Evolutionary conservation across 1,140 invertebrate species (phyloP).

Genomic region (Pogonomyrmex barbatus): DNA sequence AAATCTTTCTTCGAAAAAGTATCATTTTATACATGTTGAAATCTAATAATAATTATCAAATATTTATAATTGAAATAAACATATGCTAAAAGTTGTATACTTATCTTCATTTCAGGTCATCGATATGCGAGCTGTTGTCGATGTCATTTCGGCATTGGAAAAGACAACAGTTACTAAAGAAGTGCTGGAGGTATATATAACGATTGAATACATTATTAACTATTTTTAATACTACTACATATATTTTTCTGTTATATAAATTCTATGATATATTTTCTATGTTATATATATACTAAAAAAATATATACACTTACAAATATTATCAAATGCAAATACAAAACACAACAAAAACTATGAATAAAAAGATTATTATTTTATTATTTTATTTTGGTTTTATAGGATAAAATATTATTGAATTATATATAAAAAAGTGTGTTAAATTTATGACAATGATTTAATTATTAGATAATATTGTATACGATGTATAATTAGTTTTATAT

Average conservation of each 20-base stretch:
- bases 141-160: conserved; percentile 96
- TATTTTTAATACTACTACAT: background rate
- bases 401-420: background rate
- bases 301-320: no score
- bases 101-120: conserved; percentile 91
- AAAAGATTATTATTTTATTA: conserved; percentile 11
- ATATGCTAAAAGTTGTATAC: conserved; percentile 1
- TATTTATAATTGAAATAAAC: background rate
- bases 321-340: background rate
- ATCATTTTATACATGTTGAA: background rate
- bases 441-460: background rate
- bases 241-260: no score
- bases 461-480: background rate
- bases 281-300: background rate
- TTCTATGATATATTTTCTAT: background rate
- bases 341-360: background rate
- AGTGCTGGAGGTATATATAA: conserved; percentile 92
- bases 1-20: background rate
- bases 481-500: background rate
- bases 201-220: background rate
- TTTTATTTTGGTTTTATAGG: background rate
- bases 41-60: background rate
- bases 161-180: conserved; percentile 97
- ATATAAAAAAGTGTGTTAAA: background rate
- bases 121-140: conserved; percentile 96